Base-by-base conservation (phyloP, 2,797 vertebrate genomes). In the Aulostomus chinensis region DNA sequence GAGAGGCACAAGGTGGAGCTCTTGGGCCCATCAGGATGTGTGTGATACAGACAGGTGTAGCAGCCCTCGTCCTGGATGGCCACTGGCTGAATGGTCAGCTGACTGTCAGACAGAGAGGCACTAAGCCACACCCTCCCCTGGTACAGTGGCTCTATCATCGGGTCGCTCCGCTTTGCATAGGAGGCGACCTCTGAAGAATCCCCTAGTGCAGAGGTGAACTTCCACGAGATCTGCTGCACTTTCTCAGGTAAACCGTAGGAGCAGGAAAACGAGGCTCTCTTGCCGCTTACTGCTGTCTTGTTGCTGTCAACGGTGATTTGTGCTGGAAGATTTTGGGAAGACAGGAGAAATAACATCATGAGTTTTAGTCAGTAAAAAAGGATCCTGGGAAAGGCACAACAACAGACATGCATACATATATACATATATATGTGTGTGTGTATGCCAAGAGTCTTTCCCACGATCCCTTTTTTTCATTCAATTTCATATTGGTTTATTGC, bases 41-140 rank as follows among this genome's bases (percentile, higher is more conserved):
- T 88, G 68, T 80, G 61, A 46, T 84, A 93, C 60, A 87, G 41
- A 62, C 91, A 93, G 56, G 81, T 88, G 81, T 91, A 92, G 83
- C 91, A 93, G 61, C 88, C 91, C 63, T 93, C 91, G 1, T 93
- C 91, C 65, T 77, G 61, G 38, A 84, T 75, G 2, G 41, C 15
- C 29, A 93, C 89, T 0, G 89, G 86, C 53, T 86, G 81, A 46
- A 93, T 85, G 47, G 76, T 86, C 47, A 93, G 87, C 68, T 81
- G 65, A 15, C 86, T 90, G 22, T 87, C 37, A 4, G 88, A 89
- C 45, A 93, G 54, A 4, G 88, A 88, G 36, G 76, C 13, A 17
- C 78, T 83, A 24, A 93, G 82, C 78, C 83, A 86, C 0, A 58
- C 75, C 42, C 87, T 75, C 1, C 85, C 89, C 62, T 87, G 76